Evolutionary conservation across 2,888 invertebrate genomes (phyloP), one percentile per base, ranked within the genome.

Genomic region (Pantelozetes paolii): DNA sequence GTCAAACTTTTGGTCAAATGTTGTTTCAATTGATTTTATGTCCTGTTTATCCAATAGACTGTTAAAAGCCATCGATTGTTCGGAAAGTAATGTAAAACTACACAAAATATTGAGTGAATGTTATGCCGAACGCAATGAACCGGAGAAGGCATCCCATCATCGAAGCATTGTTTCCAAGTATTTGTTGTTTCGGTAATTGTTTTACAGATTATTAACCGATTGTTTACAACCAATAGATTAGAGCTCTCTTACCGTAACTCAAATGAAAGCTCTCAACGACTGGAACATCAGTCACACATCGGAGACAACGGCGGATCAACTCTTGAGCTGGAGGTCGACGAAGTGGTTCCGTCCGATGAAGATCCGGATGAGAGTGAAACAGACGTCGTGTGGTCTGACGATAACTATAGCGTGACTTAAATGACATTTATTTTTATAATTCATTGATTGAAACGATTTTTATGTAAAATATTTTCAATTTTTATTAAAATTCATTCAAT

Each of bases 71-170:
- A 86, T 88, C 0, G 85, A 85, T 74, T 82, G 54, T n/a, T 18
- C 84, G 18, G 85, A 86, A 78, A 87, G 88, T 18, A 86, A 88
- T 0, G 86, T 87, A 57, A 84, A 85, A 78, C 82, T 89, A 28
- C 89, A 89, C 81, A 87, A 87, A 79, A 84, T 88, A 82, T 80
- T 89, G 26, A 89, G 87, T 0, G 88, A 89, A 79, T 84, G 88
- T 72, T 85, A 86, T 79, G 83, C 85, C 9, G 84, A 86, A 78
- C 83, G 86, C 71, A 86, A 87, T 76, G 87, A 88, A 77, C 87
- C 87, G 75, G 88, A 88, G 71, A 88, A 88, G 78, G 89, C 89
- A 30, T 84, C 89, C 73, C 86, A 88, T 77, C 88, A 89, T 80
- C 89, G 87, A 80, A 86, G 85, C 71, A 85, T 86, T 77, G 88